phyloP scores from a whole-genome alignment of 2,797 vertebrate species.

The Sebastes itinus region DNA sequence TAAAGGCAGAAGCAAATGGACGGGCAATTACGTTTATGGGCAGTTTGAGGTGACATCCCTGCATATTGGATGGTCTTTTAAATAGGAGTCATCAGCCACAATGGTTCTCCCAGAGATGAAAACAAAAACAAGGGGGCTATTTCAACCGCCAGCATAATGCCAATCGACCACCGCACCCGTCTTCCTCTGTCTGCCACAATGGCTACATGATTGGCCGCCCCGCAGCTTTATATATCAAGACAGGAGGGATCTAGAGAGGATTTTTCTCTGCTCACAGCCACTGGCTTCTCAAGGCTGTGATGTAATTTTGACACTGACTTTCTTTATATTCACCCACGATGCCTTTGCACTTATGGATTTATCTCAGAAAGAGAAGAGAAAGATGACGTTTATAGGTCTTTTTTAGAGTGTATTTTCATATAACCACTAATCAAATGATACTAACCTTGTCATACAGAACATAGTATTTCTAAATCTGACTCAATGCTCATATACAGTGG shows the following conservation, averaged over 20 bases:
- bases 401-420: not conserved
- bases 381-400: not conserved
- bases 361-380: not conserved
- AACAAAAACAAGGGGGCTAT: slow-evolving; percentile 83
- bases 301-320: slow-evolving; percentile 42
- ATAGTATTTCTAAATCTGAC: slow-evolving; percentile 27
- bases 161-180: slow-evolving; percentile 72
- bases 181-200: slow-evolving; percentile 55
- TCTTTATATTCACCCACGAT: slow-evolving; percentile 34
- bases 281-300: slow-evolving; percentile 26
- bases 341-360: not conserved
- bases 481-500: slow-evolving; percentile 8
- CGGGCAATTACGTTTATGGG: slow-evolving; percentile 85
- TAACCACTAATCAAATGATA: not conserved
- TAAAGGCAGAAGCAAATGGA: slow-evolving; percentile 82
- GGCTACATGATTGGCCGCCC: slow-evolving; percentile 56
- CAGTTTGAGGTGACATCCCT: slow-evolving; percentile 86
- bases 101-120: slow-evolving; percentile 81
- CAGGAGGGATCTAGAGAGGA: slow-evolving; percentile 29
- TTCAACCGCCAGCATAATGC: slow-evolving; percentile 80
- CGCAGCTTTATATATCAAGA: slow-evolving; percentile 58
- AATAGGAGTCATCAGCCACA: slow-evolving; percentile 85
- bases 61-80: slow-evolving; percentile 87
- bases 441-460: not conserved
- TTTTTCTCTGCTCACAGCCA: slow-evolving; percentile 52